A percentile compares a stretch with the other conserved stretches of the same genome.
Evolutionary conservation across 2,113 vertebrate genomes (phyloP).

Genomic region (Ariopsis seemanni): DNA sequence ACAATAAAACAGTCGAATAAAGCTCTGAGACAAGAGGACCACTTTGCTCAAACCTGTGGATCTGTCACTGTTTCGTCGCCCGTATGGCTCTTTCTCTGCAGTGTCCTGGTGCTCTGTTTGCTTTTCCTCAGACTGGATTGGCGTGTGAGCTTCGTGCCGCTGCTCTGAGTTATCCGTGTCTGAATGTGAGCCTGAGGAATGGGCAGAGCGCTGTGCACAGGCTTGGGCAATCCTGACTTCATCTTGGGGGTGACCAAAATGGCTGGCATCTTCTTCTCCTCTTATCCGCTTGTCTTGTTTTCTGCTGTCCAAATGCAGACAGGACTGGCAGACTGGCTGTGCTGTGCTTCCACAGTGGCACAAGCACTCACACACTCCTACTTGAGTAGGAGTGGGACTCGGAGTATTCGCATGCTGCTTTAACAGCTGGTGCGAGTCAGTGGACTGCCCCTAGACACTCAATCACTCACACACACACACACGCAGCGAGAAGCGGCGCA

Average conservation of each 20-base stretch:
- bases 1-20: not conserved
- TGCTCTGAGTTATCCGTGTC: constrained; percentile 66
- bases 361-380: constrained; percentile 10
- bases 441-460: constrained; percentile 39
- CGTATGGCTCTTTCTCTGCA: constrained; percentile 64
- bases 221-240: constrained; percentile 89
- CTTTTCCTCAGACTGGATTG: constrained; percentile 74
- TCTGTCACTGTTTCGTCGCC: constrained; percentile 75
- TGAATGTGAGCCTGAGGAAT: constrained; percentile 78
- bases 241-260: constrained; percentile 88
- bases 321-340: constrained; percentile 6
- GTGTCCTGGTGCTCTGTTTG: constrained; percentile 65
- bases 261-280: constrained; percentile 83
- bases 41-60: constrained; percentile 79
- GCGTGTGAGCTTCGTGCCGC: constrained; percentile 58
- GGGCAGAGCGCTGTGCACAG: constrained; percentile 81
- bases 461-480: constrained; percentile 9
- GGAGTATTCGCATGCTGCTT: constrained; percentile 24
- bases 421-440: constrained; percentile 44
- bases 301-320: constrained; percentile 30
- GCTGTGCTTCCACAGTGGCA: constrained; percentile 20
- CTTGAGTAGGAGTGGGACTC: constrained; percentile 17
- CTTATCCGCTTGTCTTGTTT: constrained; percentile 20
- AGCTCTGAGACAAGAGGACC: not conserved
- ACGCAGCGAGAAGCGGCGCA: not conserved